Evolutionary conservation across 2,888 invertebrate species (phyloP).

Genomic region (Pycnomerus fuliginosus): DNA sequence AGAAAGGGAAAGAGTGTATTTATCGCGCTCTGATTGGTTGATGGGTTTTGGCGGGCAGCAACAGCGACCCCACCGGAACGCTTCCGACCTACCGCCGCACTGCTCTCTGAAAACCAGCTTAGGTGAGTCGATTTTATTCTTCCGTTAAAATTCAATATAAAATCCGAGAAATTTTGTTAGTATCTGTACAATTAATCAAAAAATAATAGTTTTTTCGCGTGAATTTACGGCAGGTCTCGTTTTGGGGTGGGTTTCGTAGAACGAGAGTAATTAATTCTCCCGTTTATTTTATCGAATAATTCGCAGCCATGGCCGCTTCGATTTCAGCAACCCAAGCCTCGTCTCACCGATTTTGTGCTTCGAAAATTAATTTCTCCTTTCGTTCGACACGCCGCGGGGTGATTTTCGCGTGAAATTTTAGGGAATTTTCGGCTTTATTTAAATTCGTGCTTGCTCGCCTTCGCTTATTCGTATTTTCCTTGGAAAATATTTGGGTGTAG

Average conservation of each 20-base stretch:
- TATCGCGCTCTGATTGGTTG: slow-evolving; percentile 41
- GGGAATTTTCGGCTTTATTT: slow-evolving; percentile 45
- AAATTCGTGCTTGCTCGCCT: neutral
- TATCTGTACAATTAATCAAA: slow-evolving; percentile 36
- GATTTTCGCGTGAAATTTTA: slow-evolving; percentile 35
- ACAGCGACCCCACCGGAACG: slow-evolving; percentile 48
- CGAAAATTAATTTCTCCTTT: slow-evolving; percentile 47
- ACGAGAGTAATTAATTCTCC: slow-evolving; percentile 44
- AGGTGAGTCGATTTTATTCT: slow-evolving; percentile 42
- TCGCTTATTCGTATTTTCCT: slow-evolving; percentile 21
- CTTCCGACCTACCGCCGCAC: slow-evolving; percentile 35
- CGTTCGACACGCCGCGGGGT: slow-evolving; percentile 15
- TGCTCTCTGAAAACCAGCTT: slow-evolving; percentile 28
- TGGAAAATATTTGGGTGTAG: slow-evolving; percentile 52
- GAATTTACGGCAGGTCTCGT: slow-evolving; percentile 43
- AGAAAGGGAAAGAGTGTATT: slow-evolving; percentile 36
- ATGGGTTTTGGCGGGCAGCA: slow-evolving; percentile 47
- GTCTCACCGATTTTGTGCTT: slow-evolving; percentile 33
- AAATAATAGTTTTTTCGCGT: slow-evolving; percentile 50
- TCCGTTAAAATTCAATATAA: slow-evolving; percentile 46
- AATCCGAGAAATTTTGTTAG: slow-evolving; percentile 46
- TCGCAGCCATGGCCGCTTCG: slow-evolving; percentile 46
- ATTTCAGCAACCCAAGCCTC: slow-evolving; percentile 35
- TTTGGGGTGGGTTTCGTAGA: slow-evolving; percentile 31
- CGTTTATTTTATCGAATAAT: slow-evolving; percentile 42